These are phyloP conservation scores for Pleuronectes platessa DNA, from an alignment of 2,113 vertebrate genomes.

Conservation along the genomic window DNA sequence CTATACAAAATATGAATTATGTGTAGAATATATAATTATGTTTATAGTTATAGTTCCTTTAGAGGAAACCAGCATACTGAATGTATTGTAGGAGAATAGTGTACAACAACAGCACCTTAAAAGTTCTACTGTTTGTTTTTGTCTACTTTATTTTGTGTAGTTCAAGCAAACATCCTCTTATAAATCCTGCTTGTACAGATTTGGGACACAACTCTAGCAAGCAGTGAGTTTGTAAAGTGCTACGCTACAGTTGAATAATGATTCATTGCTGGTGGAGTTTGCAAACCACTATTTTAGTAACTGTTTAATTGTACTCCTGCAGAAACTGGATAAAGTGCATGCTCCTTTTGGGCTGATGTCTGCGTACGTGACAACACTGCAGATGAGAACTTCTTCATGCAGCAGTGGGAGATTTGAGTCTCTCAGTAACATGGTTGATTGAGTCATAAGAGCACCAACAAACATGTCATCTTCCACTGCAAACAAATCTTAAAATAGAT, in stretches of 20 bases:
- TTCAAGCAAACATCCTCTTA: no score
- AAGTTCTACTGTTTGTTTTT: no score
- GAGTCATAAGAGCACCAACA: background rate
- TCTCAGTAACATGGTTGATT: background rate
- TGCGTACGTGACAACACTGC: background rate
- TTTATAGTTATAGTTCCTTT: no score
- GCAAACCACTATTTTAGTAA: slow-evolving; percentile 33
- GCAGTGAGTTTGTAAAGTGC: slow-evolving; percentile 38
- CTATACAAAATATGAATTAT: background rate
- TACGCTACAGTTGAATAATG: slow-evolving; percentile 31
- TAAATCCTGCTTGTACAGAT: no score
- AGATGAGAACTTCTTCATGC: slow-evolving; percentile 6
- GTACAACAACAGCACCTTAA: no score
- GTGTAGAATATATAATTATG: no score
- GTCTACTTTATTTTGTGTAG: no score
- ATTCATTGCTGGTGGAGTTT: slow-evolving; percentile 38
- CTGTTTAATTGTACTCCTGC: slow-evolving; percentile 24
- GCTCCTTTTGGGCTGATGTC: slow-evolving; percentile 31
- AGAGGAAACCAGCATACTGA: no score
- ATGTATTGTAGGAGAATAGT: no score
- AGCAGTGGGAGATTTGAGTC: slow-evolving; percentile 5
- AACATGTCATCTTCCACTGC: background rate
- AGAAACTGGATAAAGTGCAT: slow-evolving; percentile 42
- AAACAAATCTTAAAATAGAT: background rate
- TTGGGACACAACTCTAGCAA: no score